These are phyloP conservation scores for Eurypyga helias DNA, from an alignment of 2,113 vertebrate species.

Conservation along the genomic window DNA sequence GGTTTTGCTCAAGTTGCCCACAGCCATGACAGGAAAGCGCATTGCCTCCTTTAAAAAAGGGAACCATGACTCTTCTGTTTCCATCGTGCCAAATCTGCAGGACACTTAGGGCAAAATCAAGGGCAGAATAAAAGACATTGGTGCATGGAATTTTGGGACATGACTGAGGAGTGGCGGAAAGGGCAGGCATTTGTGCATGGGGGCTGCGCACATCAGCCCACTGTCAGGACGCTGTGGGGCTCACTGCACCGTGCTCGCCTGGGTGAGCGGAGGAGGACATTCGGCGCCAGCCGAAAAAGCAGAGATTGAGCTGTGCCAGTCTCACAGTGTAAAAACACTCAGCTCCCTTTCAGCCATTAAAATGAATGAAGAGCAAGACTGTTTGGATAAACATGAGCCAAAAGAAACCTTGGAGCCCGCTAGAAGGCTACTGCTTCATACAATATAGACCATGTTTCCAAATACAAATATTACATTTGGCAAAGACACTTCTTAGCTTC, in stretches of 20 bases:
- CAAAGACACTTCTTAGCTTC: constrained; percentile 59
- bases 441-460: constrained; percentile 74
- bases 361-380: constrained; percentile 73
- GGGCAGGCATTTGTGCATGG: background rate
- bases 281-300: background rate
- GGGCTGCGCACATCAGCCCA: background rate
- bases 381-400: constrained; percentile 73
- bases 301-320: constrained; percentile 1
- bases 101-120: background rate
- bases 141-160: background rate
- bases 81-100: background rate
- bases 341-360: constrained; percentile 61
- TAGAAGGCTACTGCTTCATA: constrained; percentile 72
- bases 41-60: background rate
- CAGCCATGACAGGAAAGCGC: background rate
- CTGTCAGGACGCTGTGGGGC: background rate
- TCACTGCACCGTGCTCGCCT: background rate
- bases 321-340: constrained; percentile 55
- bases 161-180: background rate
- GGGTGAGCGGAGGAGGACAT: background rate
- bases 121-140: background rate
- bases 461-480: constrained; percentile 84
- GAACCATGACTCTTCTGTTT: accelerated
- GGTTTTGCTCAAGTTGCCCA: background rate
- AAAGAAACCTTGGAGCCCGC: constrained; percentile 76